These are phyloP conservation scores for Pseudoatta argentina DNA, from an alignment of 1,140 invertebrate genomes.

Conservation along the genomic window DNA sequence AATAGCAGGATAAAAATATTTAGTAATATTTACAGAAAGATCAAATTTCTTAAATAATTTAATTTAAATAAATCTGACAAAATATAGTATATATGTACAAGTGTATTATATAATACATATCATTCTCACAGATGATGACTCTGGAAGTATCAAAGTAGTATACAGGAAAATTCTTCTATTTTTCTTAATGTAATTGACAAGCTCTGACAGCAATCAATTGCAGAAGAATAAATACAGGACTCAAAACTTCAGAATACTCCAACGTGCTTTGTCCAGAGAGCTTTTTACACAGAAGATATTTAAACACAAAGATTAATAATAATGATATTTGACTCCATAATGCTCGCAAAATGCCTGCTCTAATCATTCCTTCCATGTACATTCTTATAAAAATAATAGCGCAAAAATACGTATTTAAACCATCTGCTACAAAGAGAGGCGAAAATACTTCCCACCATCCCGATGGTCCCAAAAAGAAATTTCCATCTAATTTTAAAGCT, in stretches of 20 bases:
- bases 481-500: constrained; percentile 91
- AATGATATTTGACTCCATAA: constrained; percentile 95
- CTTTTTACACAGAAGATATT: constrained; percentile 96
- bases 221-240: constrained; percentile 95
- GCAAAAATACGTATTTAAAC: constrained; percentile 97
- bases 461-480: constrained; percentile 86
- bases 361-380: constrained; percentile 93
- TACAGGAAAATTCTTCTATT: background rate
- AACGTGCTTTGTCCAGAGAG: constrained; percentile 92
- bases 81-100: constrained; percentile 38
- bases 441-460: constrained; percentile 95
- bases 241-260: constrained; percentile 96
- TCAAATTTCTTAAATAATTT: constrained; percentile 20
- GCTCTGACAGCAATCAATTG: constrained; percentile 96
- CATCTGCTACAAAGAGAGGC: constrained; percentile 96
- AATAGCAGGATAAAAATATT: constrained; percentile 19
- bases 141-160: constrained; percentile 21
- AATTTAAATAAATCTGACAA: constrained; percentile 39
- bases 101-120: constrained; percentile 10
- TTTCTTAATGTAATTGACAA: constrained; percentile 92
- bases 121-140: background rate
- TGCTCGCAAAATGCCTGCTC: constrained; percentile 91
- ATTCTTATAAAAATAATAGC: constrained; percentile 97
- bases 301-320: constrained; percentile 95
- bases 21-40: background rate